These are phyloP conservation scores for Amphilophus citrinellus DNA, from an alignment of 2,113 vertebrate species.

Conservation along the genomic window DNA sequence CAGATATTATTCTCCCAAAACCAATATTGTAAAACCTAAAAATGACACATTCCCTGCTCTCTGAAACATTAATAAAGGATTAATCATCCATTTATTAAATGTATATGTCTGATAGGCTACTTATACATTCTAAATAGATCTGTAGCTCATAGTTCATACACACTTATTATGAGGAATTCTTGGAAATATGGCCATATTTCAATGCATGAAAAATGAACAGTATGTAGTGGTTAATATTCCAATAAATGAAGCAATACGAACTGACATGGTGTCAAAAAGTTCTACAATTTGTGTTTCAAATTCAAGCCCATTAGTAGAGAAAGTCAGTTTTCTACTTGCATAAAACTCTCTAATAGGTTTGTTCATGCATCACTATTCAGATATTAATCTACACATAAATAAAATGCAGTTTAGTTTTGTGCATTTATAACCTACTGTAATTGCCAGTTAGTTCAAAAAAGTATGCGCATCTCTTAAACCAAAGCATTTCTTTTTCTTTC, in stretches of 20 bases:
- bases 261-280: not conserved
- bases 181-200: not conserved
- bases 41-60: not conserved
- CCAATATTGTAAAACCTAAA: not conserved
- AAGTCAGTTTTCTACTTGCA: not conserved
- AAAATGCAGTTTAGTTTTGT: not conserved
- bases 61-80: not conserved
- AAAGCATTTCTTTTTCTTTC: not conserved
- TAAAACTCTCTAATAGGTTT: not conserved
- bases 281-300: not conserved
- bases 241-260: not conserved
- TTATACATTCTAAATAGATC: not conserved
- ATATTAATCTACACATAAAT: not conserved
- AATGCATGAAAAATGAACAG: not conserved
- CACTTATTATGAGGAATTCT: not conserved
- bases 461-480: not conserved
- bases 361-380: constrained; percentile 8
- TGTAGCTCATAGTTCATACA: not conserved
- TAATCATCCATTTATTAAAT: not conserved
- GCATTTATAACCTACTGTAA: not conserved
- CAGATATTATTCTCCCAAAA: too few relatives aligned
- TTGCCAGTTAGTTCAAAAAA: not conserved
- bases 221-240: not conserved
- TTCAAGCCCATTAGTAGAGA: not conserved
- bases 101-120: not conserved